These are phyloP conservation scores for Cryptus armator DNA, from an alignment of 2,888 invertebrate genomes.

Conservation along the genomic window DNA sequence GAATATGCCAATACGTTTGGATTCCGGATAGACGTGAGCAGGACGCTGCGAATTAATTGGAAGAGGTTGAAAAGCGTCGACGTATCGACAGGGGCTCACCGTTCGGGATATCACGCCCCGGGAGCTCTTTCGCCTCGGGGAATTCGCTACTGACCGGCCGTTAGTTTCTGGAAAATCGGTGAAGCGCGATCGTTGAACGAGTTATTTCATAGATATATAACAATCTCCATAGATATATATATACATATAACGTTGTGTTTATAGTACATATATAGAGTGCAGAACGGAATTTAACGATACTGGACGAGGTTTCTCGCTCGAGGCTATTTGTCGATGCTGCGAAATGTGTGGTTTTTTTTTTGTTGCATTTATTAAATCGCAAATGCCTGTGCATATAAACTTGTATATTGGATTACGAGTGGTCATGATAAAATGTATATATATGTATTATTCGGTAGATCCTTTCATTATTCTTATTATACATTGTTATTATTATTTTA, in stretches of 20 bases:
- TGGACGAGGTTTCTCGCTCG: conserved; percentile 45
- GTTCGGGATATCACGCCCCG: conserved; percentile 54
- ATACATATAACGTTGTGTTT: conserved; percentile 4
- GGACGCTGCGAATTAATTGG: conserved; percentile 63
- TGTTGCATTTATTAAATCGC: conserved; percentile 30
- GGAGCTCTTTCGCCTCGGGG: conserved; percentile 63
- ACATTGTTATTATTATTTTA: conserved; percentile 10
- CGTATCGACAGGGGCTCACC: conserved; percentile 63
- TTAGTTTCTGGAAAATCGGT: conserved; percentile 62
- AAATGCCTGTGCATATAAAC: background rate
- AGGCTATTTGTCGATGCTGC: conserved; percentile 27
- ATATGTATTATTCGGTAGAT: no score
- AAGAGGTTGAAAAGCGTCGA: conserved; percentile 64
- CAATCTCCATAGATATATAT: background rate
- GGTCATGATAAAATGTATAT: no score
- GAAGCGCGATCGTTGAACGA: conserved; percentile 37
- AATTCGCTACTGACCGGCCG: conserved; percentile 54
- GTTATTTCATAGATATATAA: background rate
- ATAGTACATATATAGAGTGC: background rate
- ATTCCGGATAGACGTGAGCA: conserved; percentile 56
- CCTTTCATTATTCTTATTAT: no score
- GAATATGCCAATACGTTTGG: conserved; percentile 60
- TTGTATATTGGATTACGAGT: background rate
- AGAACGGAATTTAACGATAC: conserved; percentile 35
- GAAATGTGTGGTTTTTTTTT: conserved; percentile 45